These are phyloP conservation scores for Aramus guarauna DNA, from an alignment of 2,113 vertebrate genomes.

Conservation along the genomic window DNA sequence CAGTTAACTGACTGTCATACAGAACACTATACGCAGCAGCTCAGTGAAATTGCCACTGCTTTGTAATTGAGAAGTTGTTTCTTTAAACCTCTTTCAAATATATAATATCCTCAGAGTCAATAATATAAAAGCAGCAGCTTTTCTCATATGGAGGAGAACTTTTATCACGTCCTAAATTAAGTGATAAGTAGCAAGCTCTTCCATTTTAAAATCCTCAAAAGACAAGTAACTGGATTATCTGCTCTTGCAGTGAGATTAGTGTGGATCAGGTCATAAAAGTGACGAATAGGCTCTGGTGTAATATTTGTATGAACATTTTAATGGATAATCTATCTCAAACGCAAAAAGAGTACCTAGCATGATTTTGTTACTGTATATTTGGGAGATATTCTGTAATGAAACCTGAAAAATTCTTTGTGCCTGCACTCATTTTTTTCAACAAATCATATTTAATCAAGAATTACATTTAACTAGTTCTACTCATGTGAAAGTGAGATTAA, in stretches of 20 bases:
- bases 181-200: neutral
- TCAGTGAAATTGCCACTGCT: neutral
- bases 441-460: neutral
- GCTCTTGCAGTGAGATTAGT: neutral
- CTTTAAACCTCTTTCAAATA: neutral
- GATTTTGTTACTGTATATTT: neutral
- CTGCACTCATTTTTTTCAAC: neutral
- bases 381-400: neutral
- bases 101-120: neutral
- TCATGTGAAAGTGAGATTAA: neutral
- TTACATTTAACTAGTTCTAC: neutral
- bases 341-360: neutral
- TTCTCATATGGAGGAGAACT: neutral
- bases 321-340: neutral
- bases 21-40: neutral
- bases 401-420: neutral
- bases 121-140: neutral
- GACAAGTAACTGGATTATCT: slow-evolving; percentile 11
- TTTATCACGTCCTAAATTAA: neutral
- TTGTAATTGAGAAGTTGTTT: neutral
- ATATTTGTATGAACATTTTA: neutral
- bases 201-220: slow-evolving; percentile 14
- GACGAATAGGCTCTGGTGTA: neutral
- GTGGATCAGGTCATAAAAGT: neutral
- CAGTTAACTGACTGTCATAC: neutral